These are phyloP conservation scores for Platycercus adscitus DNA, from an alignment of 2,113 vertebrate genomes.

Conservation along the genomic window DNA sequence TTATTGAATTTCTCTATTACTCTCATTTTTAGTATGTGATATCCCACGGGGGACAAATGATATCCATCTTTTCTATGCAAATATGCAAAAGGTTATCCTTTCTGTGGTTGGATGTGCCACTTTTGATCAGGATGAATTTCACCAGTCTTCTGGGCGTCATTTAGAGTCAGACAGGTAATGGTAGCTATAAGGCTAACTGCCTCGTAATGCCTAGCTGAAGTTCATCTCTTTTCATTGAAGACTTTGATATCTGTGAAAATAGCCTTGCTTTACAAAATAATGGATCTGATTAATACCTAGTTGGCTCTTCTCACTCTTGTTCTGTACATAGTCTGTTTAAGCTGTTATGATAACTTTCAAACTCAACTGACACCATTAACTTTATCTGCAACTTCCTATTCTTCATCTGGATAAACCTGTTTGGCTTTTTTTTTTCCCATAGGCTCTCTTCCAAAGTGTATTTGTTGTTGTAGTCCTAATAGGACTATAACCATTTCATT, in stretches of 20 bases:
- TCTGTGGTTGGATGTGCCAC: conserved; percentile 77
- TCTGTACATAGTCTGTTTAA: not conserved
- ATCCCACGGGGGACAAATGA: conserved; percentile 85
- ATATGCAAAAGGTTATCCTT: conserved; percentile 85
- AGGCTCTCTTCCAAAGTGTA: not conserved
- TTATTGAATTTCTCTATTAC: not conserved
- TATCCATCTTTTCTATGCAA: conserved; percentile 87
- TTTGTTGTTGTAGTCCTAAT: not conserved
- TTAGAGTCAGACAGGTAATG: conserved; percentile 78
- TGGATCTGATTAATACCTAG: not conserved
- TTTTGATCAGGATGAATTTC: conserved; percentile 39
- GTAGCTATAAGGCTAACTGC: not conserved
- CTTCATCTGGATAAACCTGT: not conserved
- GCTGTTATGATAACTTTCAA: not conserved
- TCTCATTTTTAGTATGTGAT: conserved; percentile 79
- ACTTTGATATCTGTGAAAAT: not conserved
- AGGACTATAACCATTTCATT: not conserved
- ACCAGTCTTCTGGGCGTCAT: not conserved
- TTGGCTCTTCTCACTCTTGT: not conserved
- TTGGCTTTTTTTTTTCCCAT: not conserved
- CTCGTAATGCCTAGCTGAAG: not conserved
- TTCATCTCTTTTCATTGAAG: not conserved
- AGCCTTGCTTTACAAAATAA: not conserved
- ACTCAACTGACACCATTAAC: not conserved
- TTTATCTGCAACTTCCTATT: not conserved